Evolutionary conservation across 1,140 invertebrate genomes (phyloP).

Genomic region (Hycleus phaleratus): DNA sequence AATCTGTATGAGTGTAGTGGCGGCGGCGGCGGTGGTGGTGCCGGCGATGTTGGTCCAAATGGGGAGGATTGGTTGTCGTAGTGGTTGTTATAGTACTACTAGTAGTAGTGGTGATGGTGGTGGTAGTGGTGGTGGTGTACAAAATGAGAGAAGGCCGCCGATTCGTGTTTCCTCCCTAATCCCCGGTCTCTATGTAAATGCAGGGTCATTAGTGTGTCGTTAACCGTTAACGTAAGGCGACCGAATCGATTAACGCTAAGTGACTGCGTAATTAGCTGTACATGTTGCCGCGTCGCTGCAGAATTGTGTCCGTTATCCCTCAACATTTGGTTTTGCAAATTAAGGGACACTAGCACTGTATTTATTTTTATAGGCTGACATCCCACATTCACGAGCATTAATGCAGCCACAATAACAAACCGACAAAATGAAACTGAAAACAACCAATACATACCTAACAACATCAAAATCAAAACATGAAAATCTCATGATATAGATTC

Average conservation of each 20-base stretch:
- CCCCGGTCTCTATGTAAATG: constrained; percentile 38
- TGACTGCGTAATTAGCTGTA: constrained; percentile 44
- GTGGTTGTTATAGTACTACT: no score
- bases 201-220: constrained; percentile 42
- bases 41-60: constrained; percentile 12
- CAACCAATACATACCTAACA: not conserved
- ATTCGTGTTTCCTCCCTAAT: constrained; percentile 10
- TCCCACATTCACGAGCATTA: not conserved
- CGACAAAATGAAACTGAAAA: not conserved
- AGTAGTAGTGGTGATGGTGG: no score
- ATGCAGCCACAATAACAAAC: constrained; percentile 7
- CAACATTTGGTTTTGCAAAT: constrained; percentile 20
- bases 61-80: no score
- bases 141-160: not conserved
- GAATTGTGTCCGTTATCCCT: constrained; percentile 14
- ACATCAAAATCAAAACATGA: no score
- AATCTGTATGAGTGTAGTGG: constrained; percentile 36
- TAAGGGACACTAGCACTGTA: constrained; percentile 18
- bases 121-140: no score
- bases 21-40: constrained; percentile 20
- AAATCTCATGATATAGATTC: no score
- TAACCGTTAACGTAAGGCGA: constrained; percentile 42
- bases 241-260: constrained; percentile 43
- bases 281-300: constrained; percentile 30
- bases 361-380: constrained; percentile 14